Conservation (phyloP, 2,113 vertebrate species). For the Guaruba guarouba region DNA sequence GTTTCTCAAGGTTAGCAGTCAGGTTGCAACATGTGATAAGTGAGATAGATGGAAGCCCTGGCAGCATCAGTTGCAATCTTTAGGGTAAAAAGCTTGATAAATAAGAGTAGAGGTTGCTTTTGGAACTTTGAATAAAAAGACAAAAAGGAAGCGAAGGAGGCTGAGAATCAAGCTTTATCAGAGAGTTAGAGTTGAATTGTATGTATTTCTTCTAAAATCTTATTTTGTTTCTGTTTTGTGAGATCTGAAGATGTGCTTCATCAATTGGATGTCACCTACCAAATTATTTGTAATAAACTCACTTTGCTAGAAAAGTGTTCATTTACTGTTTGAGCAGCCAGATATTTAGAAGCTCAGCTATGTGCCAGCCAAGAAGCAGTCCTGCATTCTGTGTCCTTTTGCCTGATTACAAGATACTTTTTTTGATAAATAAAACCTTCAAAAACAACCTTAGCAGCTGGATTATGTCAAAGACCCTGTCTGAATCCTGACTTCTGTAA, state of each 20-base stretch:
- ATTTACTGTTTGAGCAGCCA: conserved; percentile 18
- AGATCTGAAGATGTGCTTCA: neutral
- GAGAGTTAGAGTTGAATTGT: neutral
- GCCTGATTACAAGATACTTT: neutral
- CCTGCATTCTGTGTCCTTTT: conserved; percentile 10
- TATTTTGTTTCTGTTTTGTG: neutral
- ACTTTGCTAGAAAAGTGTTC: conserved; percentile 37
- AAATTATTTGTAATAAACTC: conserved; percentile 43
- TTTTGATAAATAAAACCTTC: neutral
- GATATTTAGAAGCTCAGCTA: conserved; percentile 4
- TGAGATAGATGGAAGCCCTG: neutral
- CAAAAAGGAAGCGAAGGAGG: neutral
- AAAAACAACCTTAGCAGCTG: neutral
- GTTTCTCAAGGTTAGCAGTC: neutral
- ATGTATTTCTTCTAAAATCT: neutral
- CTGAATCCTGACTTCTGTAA: neutral
- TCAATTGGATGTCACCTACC: neutral
- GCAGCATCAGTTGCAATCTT: neutral
- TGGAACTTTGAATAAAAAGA: neutral
- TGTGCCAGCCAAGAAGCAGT: neutral
- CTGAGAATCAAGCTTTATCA: neutral
- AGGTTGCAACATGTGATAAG: neutral
- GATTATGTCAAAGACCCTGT: neutral
- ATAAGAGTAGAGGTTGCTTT: neutral
- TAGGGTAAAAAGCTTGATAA: neutral